A percentile compares a stretch with the other conserved stretches of the same genome.
phyloP scores from a whole-genome alignment of 2,797 vertebrate species.

The Sebastes variabilis region DNA sequence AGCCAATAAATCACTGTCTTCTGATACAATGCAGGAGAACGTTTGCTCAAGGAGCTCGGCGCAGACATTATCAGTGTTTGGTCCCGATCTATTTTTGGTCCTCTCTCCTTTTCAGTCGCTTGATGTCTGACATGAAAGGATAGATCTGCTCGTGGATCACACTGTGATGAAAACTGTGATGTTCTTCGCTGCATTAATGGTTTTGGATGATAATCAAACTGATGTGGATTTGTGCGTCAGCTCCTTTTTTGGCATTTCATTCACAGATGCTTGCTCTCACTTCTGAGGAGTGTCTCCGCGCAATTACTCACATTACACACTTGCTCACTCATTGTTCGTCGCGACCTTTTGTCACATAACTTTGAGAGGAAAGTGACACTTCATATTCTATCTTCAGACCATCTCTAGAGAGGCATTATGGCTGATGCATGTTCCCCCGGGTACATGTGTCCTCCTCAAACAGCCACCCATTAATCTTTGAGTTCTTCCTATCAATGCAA shows the following conservation, averaged over 20 bases:
- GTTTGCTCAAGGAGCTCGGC: slow-evolving; percentile 63
- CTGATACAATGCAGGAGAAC: slow-evolving; percentile 65
- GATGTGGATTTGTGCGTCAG: neutral
- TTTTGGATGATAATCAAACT: slow-evolving; percentile 20
- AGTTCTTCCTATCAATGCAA: slow-evolving; percentile 66
- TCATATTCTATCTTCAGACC: slow-evolving; percentile 38
- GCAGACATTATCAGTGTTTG: slow-evolving; percentile 61
- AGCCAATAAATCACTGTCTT: slow-evolving; percentile 85
- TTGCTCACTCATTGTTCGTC: slow-evolving; percentile 9
- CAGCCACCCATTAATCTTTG: slow-evolving; percentile 71
- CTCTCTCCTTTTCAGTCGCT: slow-evolving; percentile 29
- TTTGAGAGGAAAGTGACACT: slow-evolving; percentile 58
- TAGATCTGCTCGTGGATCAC: slow-evolving; percentile 35
- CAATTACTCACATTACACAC: slow-evolving; percentile 37
- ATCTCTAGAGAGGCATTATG: slow-evolving; percentile 52
- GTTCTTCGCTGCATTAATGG: slow-evolving; percentile 16
- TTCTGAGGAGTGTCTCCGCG: slow-evolving; percentile 8
- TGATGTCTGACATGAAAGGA: slow-evolving; percentile 54
- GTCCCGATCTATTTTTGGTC: slow-evolving; percentile 58
- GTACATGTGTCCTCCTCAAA: slow-evolving; percentile 67
- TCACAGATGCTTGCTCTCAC: slow-evolving; percentile 33
- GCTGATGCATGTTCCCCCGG: slow-evolving; percentile 53
- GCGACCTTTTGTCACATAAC: slow-evolving; percentile 56
- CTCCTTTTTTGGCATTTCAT: slow-evolving; percentile 9
- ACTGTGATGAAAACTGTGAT: slow-evolving; percentile 29